Conservation (phyloP, 2,797 vertebrate species). For the Apodemus agrarius region DNA sequence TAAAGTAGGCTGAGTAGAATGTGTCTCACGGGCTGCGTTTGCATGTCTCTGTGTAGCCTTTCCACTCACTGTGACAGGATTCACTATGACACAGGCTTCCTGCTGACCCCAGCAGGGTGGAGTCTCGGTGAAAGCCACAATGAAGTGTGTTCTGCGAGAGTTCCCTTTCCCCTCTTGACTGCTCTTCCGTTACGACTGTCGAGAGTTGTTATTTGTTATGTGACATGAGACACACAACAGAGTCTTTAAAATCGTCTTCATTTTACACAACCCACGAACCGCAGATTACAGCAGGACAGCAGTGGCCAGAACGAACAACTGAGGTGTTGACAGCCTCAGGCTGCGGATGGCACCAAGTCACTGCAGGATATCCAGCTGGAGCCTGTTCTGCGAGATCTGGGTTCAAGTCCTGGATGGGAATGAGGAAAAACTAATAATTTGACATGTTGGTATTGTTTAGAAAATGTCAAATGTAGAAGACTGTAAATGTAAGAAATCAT, state of each 20-base stretch:
- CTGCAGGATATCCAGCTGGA: not conserved
- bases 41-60: slow-evolving; percentile 2
- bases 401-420: not conserved
- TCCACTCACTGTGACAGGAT: slow-evolving; percentile 31
- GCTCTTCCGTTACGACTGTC: not conserved
- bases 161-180: not conserved
- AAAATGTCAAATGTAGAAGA: not conserved
- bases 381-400: not conserved
- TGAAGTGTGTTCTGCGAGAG: slow-evolving; percentile 10
- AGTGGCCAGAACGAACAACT: not conserved
- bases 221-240: not conserved
- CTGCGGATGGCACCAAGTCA: not conserved
- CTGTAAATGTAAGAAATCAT: slow-evolving; percentile 3
- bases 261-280: not conserved
- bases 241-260: slow-evolving; percentile 1
- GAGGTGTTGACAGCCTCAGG: not conserved
- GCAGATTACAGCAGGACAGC: not conserved
- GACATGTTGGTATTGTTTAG: not conserved
- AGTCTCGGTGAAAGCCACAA: slow-evolving; percentile 25
- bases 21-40: not conserved
- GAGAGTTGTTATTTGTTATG: slow-evolving; percentile 15
- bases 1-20: slow-evolving; percentile 2
- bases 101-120: slow-evolving; percentile 27
- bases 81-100: not conserved
- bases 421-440: not conserved